A percentile compares a stretch with the other conserved stretches of the same genome.
phyloP scores from a whole-genome alignment of 2,888 invertebrate species.

The Brachycybe producta region DNA sequence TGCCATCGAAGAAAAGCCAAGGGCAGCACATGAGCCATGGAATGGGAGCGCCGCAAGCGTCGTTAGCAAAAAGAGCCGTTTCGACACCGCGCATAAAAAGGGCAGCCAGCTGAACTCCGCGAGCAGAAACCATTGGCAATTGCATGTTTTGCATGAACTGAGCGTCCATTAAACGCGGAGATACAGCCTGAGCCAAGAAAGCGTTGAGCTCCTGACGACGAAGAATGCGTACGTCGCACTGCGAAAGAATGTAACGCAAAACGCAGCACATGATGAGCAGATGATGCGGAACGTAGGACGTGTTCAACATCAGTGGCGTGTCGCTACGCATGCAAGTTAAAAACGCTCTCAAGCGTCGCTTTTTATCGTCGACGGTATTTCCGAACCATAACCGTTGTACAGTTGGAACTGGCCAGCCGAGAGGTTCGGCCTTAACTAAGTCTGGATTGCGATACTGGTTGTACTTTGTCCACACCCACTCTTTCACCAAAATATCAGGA shows the following conservation, averaged over 20 bases:
- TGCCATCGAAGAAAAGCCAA: slow-evolving; percentile 87
- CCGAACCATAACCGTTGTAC: slow-evolving; percentile 85
- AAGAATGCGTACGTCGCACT: slow-evolving; percentile 39
- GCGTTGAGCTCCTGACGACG: slow-evolving; percentile 63
- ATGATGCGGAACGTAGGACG: slow-evolving; percentile 42
- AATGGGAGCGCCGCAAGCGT: slow-evolving; percentile 84
- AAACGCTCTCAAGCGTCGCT: slow-evolving; percentile 67
- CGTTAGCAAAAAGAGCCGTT: slow-evolving; percentile 73
- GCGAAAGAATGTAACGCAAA: slow-evolving; percentile 45
- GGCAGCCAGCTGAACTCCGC: slow-evolving; percentile 74
- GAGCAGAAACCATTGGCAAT: slow-evolving; percentile 63
- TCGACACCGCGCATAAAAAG: slow-evolving; percentile 85
- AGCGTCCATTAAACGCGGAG: slow-evolving; percentile 73
- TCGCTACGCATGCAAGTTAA: slow-evolving; percentile 78
- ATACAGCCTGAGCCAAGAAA: slow-evolving; percentile 67
- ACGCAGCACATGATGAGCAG: slow-evolving; percentile 75
- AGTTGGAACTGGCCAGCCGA: slow-evolving; percentile 86
- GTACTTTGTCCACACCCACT: slow-evolving; percentile 69
- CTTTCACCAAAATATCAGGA: slow-evolving; percentile 56
- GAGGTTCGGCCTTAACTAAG: slow-evolving; percentile 59
- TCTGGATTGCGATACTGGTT: slow-evolving; percentile 62
- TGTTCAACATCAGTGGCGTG: slow-evolving; percentile 70
- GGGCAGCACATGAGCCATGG: slow-evolving; percentile 85
- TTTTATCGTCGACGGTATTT: slow-evolving; percentile 55
- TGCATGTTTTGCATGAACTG: slow-evolving; percentile 78